A percentile compares a stretch with the other conserved stretches of the same genome.
Evolutionary conservation across 2,113 vertebrate genomes (phyloP).

Genomic region (Athene noctua): DNA sequence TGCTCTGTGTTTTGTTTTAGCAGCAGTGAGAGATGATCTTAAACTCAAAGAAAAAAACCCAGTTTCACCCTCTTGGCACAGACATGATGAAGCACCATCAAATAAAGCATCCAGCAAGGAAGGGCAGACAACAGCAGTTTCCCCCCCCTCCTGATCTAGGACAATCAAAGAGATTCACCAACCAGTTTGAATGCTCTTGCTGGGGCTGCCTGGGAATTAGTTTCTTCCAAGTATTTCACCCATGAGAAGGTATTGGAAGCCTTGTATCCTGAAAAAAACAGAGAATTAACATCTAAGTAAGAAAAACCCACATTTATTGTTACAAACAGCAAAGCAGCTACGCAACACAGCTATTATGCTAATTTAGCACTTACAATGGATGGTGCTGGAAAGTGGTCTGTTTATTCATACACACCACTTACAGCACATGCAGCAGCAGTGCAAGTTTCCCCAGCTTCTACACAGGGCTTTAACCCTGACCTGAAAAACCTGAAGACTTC

Average conservation of each 20-base stretch:
- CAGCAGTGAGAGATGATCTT: neutral
- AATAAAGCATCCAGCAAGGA: neutral
- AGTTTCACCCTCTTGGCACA: neutral
- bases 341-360: neutral
- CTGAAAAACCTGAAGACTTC: neutral
- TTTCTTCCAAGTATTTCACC: constrained; percentile 90
- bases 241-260: constrained; percentile 85
- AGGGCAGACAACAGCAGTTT: neutral
- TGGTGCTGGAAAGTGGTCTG: neutral
- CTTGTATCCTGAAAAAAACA: constrained; percentile 75
- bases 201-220: constrained; percentile 84
- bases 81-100: neutral
- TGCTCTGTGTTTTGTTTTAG: neutral
- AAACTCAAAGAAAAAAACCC: neutral
- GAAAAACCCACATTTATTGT: neutral
- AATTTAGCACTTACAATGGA: neutral
- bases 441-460: neutral
- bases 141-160: neutral
- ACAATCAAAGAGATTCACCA: constrained; percentile 24
- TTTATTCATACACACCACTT: neutral
- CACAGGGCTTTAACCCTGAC: neutral
- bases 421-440: neutral
- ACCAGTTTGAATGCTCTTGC: constrained; percentile 90
- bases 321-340: neutral
- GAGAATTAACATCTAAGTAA: neutral